phyloP scores from a whole-genome alignment of 2,113 vertebrate species.

The Acanthisitta chloris region DNA sequence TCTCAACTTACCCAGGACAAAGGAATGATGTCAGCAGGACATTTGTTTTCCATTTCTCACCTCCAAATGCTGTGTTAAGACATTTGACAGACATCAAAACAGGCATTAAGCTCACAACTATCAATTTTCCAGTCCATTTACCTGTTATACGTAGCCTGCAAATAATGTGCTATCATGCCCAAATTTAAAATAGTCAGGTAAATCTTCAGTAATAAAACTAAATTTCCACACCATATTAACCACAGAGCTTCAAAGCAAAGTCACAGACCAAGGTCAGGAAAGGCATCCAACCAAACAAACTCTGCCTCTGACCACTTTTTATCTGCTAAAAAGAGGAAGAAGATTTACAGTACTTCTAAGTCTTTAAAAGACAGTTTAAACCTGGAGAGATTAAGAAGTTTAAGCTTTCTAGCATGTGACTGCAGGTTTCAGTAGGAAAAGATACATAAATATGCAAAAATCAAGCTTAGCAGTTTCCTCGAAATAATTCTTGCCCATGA shows the following conservation, averaged over 20 bases:
- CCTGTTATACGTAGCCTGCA: background rate
- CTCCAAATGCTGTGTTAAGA: slow-evolving; percentile 89
- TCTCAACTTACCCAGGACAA: slow-evolving; percentile 89
- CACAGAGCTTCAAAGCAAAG: background rate
- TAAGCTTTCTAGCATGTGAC: background rate
- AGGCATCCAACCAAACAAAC: background rate
- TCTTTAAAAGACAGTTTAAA: background rate
- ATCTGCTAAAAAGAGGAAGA: background rate
- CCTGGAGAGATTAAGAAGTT: background rate
- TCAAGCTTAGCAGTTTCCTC: background rate
- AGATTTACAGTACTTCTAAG: background rate
- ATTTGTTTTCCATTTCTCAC: slow-evolving; percentile 99
- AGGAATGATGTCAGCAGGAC: slow-evolving; percentile 94
- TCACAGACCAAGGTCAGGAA: background rate
- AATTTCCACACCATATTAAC: background rate
- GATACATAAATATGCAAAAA: background rate
- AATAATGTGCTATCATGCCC: background rate
- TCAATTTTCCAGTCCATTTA: slow-evolving; percentile 37
- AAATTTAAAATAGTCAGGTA: background rate
- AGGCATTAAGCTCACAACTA: background rate
- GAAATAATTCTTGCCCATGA: background rate
- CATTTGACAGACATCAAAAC: background rate
- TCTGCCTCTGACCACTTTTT: background rate
- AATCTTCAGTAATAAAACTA: background rate
- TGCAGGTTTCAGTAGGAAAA: background rate